Conservation (phyloP, 2,797 vertebrate species). For the Chromobotia macracanthus region DNA sequence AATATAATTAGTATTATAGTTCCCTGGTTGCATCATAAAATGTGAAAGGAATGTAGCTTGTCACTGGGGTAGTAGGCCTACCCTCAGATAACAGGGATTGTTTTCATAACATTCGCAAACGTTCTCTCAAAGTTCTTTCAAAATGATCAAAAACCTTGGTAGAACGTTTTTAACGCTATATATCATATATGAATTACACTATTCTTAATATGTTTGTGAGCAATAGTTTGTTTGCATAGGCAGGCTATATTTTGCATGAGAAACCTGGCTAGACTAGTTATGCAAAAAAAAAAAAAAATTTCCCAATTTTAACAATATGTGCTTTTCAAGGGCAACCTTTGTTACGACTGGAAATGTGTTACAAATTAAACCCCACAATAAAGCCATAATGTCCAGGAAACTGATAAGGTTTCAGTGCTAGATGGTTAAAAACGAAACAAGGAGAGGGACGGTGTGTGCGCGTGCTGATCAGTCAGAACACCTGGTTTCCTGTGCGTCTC, state of each 20-base stretch:
- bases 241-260: not conserved
- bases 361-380: slow-evolving; percentile 12
- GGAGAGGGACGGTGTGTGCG: not conserved
- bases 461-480: slow-evolving; percentile 28
- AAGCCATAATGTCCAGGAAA: not conserved
- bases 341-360: not conserved
- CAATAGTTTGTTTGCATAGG: not conserved
- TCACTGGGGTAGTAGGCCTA: too few relatives aligned
- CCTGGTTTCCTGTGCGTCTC: slow-evolving; percentile 48
- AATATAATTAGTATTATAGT: too few relatives aligned
- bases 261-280: not conserved
- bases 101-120: too few relatives aligned
- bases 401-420: slow-evolving; percentile 21
- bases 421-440: not conserved
- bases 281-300: not conserved
- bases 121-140: too few relatives aligned
- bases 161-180: too few relatives aligned
- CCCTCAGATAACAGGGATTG: too few relatives aligned
- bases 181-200: too few relatives aligned
- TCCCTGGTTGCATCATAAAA: too few relatives aligned
- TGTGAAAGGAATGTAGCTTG: too few relatives aligned
- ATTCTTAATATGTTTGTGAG: not conserved
- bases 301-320: not conserved
- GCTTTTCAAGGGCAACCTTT: slow-evolving; percentile 2
- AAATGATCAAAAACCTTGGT: too few relatives aligned